Evolutionary conservation across 2,888 invertebrate genomes (phyloP), one percentile per base, ranked within the genome.

Genomic region (Pegoplata infirma): DNA sequence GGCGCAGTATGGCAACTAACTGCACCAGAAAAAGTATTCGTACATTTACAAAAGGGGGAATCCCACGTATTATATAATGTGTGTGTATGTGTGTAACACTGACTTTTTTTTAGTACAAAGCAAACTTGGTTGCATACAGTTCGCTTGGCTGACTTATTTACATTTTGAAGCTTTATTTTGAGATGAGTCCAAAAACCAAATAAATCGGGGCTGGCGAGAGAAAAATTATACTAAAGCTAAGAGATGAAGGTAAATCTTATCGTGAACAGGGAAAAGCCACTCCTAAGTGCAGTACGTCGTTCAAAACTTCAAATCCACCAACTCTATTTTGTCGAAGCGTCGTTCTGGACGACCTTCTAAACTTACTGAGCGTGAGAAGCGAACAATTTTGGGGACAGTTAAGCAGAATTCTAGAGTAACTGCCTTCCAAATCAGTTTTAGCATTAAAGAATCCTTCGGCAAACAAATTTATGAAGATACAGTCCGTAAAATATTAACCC

Each of bases 1-100:
- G 8, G 8, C 14, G 40, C 40, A 3, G 25, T 6, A 25, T 25
- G 25, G 5, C 25, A 25, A 25, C 25, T 25, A 25, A 5, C 3
- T 5, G 51, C 23, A 32, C 28, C 28, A 55, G 28, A 16, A 55
- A 28, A 55, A 55, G 55, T 55, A 28, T 32, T 55, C 55, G 55
- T 55, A 55, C 55, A 55, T 32, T 5, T 28, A 55, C 4, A 55
- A 16, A 5, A 16, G 3, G 32, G 55, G 3, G 32, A 55, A 16
- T 17, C 32, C 25, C 25, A 16, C 8, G 32, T 3, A 28, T 40
- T 14, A n/a, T 40, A 40, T n/a, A n/a, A n/a, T n/a, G n/a, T n/a
- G n/a, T n/a, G n/a, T n/a, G n/a, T n/a, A n/a, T n/a, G n/a, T n/a
- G n/a, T n/a, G n/a, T n/a, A n/a, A n/a, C n/a, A n/a, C n/a, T n/a